Conservation (phyloP, 2,113 vertebrate species). For the Tauraco erythrolophus region DNA sequence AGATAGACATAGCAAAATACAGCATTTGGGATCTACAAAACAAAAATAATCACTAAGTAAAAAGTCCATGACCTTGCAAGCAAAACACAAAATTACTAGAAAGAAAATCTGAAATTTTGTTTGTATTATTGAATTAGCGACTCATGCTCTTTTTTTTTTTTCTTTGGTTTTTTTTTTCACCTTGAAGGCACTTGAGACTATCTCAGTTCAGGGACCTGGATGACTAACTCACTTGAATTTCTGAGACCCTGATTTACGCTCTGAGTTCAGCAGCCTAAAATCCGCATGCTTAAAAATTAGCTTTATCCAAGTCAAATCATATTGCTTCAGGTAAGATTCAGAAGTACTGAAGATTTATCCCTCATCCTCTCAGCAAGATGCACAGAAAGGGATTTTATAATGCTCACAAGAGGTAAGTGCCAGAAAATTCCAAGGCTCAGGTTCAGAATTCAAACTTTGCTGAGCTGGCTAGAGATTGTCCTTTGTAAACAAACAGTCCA, state of each 20-base stretch:
- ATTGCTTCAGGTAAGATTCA: background rate
- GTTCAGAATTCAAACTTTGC: background rate
- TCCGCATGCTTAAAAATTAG: background rate
- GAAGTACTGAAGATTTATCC: background rate
- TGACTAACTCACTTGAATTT: background rate
- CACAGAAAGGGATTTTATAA: background rate
- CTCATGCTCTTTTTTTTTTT: background rate
- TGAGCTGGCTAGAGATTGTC: background rate
- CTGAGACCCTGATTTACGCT: background rate
- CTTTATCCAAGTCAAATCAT: background rate
- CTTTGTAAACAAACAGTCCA: background rate
- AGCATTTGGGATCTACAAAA: background rate
- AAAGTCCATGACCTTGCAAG: background rate
- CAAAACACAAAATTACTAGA: background rate
- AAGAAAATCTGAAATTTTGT: background rate
- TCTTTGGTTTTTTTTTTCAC: background rate
- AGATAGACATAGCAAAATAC: background rate
- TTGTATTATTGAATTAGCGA: background rate
- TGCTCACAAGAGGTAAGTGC: rapidly evolving
- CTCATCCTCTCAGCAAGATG: background rate
- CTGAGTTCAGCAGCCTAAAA: background rate
- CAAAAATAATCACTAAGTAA: background rate
- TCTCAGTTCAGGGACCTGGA: background rate
- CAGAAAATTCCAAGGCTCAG: background rate
- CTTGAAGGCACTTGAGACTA: background rate